phyloP scores from a whole-genome alignment of 2,797 vertebrate genomes.

The Ataeniobius toweri region DNA sequence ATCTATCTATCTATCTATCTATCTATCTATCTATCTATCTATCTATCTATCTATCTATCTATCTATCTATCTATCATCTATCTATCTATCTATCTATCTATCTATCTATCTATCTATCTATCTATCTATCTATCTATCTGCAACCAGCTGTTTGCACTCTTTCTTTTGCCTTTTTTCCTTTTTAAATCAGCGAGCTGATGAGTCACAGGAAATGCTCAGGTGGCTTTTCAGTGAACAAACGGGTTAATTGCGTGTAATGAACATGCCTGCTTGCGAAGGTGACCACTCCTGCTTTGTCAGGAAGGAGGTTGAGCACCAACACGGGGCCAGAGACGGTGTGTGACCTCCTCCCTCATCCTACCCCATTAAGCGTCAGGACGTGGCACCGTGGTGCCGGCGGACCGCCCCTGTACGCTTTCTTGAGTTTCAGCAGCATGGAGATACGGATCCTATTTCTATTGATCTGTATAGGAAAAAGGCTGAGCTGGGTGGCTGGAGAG shows the following conservation, averaged over 20 bases:
- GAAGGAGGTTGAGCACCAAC: constrained; percentile 20
- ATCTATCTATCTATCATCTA: neutral
- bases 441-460: constrained; percentile 81
- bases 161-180: neutral
- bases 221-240: constrained; percentile 8
- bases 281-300: neutral
- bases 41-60: constrained; percentile 4
- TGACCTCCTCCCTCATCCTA: constrained; percentile 34
- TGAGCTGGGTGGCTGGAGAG: constrained; percentile 78
- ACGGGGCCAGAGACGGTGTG: constrained; percentile 54
- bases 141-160: neutral
- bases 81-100: neutral
- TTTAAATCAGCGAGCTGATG: constrained; percentile 8
- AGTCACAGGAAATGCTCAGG: constrained; percentile 15
- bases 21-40: constrained; percentile 1
- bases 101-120: neutral
- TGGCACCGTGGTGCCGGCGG: constrained; percentile 64
- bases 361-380: constrained; percentile 62
- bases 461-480: constrained; percentile 80
- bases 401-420: constrained; percentile 59
- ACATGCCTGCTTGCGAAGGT: constrained; percentile 15
- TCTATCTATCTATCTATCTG: neutral
- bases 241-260: constrained; percentile 10
- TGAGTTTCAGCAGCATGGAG: constrained; percentile 73
- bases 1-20: constrained; percentile 4